Base-by-base conservation (phyloP, 1,140 invertebrate species). In the Dolichoris vasculosae region DNA sequence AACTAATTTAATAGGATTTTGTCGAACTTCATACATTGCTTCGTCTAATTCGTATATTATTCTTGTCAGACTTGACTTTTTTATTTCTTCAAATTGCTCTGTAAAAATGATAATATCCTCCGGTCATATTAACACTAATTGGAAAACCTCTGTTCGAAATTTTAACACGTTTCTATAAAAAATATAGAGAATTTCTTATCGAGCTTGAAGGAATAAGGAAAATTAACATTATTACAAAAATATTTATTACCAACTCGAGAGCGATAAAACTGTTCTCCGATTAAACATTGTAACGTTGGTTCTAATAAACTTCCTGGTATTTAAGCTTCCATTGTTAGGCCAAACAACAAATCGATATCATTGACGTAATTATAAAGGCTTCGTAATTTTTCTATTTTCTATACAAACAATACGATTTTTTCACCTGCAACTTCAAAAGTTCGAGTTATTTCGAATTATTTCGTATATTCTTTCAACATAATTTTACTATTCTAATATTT, bases 271-370 rank as follows among this genome's bases (percentile, higher is more conserved):
- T 96, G 95, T 87, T 95, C 95, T 43, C 94, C 95, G 32, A 96
- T 92, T 13, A 96, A 91, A 87, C 95, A 96, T 26, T 94, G 92
- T 85, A 95, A 94, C 0, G 95, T 95, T 17, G 95, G 95, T 0
- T 95, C 96, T 0, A 95, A 86, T 46, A 95, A 86, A 17, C 94
- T 94, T 64, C 94, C 94, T 2, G 89, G 84, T 30, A 93, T 82
- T 13, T 94, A 91, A 35, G 87, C 90, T 89, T 96, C 96, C 6
- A 95, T 90, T 17, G 95, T 91, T 7, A 93, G 95, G 20, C 94
- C 95, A n/a, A 95, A 92, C 87, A 95, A 95, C 13, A 96, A 89
- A 89, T 96, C 96, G 13, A 96, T 94, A 86, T 96, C 96, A 78
- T 96, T 93, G 0, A 95, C 94, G 81, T 91, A 88, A 26, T 87